These are phyloP conservation scores for Lordiphosa collinella DNA, from an alignment of 1,140 invertebrate genomes.

Conservation along the genomic window DNA sequence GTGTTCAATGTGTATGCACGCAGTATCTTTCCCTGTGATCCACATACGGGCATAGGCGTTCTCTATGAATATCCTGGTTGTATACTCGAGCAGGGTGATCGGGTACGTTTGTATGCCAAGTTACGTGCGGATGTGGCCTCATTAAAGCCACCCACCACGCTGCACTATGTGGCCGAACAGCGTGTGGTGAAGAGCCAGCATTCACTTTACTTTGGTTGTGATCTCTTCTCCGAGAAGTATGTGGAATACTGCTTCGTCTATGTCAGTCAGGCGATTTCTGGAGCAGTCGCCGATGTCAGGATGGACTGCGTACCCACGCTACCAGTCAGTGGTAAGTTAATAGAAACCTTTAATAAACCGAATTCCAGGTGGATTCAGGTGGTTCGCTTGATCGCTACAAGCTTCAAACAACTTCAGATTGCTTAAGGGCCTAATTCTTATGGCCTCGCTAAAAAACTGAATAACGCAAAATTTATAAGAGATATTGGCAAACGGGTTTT, in stretches of 20 bases:
- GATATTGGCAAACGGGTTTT: too few relatives aligned
- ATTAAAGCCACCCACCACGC: conserved; percentile 82
- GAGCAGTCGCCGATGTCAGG: conserved; percentile 89
- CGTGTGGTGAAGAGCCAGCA: conserved; percentile 84
- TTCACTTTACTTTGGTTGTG: conserved; percentile 88
- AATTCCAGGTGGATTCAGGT: too few relatives aligned
- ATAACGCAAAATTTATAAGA: too few relatives aligned
- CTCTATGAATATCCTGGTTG: conserved; percentile 91
- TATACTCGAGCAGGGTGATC: conserved; percentile 86
- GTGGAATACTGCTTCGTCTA: conserved; percentile 93
- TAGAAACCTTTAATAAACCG: neutral
- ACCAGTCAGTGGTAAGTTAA: conserved; percentile 85
- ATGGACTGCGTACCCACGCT: conserved; percentile 90
- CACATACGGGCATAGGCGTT: conserved; percentile 84
- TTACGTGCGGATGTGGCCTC: conserved; percentile 85
- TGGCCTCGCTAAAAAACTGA: too few relatives aligned
- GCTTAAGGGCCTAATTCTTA: too few relatives aligned
- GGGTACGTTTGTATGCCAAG: conserved; percentile 87
- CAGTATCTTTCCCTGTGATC: conserved; percentile 89
- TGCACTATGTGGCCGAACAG: conserved; percentile 85
- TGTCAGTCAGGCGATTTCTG: conserved; percentile 89
- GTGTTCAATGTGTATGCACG: conserved; percentile 89
- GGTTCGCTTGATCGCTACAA: too few relatives aligned
- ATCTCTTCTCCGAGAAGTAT: conserved; percentile 89
- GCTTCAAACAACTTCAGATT: too few relatives aligned